Conservation (phyloP, 2,888 invertebrate species). For the Strigamia transsilvanica region DNA sequence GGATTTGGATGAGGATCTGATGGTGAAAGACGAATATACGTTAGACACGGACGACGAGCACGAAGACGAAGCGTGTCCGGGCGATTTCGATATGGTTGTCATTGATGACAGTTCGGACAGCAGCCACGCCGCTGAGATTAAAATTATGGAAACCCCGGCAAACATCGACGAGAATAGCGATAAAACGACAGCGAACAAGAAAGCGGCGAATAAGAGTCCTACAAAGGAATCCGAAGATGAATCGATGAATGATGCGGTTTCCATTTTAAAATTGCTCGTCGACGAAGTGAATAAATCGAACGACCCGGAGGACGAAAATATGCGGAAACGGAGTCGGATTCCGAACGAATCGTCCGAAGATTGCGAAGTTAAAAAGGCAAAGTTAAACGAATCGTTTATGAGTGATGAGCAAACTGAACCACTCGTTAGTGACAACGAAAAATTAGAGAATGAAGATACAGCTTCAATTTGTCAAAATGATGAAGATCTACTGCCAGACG, state of each 20-base stretch:
- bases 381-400: not conserved
- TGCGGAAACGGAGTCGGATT: not conserved
- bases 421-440: not conserved
- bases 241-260: not conserved
- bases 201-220: not conserved
- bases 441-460: not conserved
- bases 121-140: not conserved
- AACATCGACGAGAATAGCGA: not conserved
- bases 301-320: not conserved
- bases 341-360: not conserved
- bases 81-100: not conserved
- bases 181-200: not conserved
- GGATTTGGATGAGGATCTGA: not conserved
- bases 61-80: not conserved
- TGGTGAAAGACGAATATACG: not conserved
- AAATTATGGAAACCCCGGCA: not conserved
- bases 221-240: not conserved
- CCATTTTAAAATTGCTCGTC: slow-evolving; percentile 6
- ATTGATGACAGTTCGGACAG: not conserved
- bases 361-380: not conserved
- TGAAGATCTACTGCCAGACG: not conserved
- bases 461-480: not conserved
- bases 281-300: slow-evolving; percentile 24
- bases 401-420: not conserved
- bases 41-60: not conserved